Evolutionary conservation across 2,113 vertebrate genomes (phyloP).

Genomic region (Microcebus tavaratra): DNA sequence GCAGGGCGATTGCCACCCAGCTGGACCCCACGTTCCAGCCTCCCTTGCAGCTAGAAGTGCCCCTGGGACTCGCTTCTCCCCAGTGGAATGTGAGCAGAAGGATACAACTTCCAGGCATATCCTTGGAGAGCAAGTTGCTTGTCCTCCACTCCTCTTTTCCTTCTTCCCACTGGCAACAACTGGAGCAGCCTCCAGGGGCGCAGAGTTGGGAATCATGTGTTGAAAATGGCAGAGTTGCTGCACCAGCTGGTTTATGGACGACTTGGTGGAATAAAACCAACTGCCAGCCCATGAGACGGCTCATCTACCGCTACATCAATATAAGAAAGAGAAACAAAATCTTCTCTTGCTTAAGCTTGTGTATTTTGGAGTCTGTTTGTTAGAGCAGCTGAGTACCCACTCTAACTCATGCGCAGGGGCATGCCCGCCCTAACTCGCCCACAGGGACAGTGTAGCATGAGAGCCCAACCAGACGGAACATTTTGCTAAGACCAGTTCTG

Average conservation of each 20-base stretch:
- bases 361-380: not conserved
- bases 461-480: not conserved
- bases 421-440: no score
- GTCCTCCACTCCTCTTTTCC: not conserved
- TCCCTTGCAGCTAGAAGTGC: conserved; percentile 40
- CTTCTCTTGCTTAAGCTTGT: not conserved
- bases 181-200: not conserved
- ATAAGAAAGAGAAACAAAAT: not conserved
- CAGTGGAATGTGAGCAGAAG: not conserved
- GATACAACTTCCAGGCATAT: not conserved
- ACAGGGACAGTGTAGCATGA: not conserved
- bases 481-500: not conserved
- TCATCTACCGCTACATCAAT: not conserved
- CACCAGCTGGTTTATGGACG: no score
- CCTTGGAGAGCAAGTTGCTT: not conserved
- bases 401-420: no score
- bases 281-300: no score
- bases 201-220: not conserved
- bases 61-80: not conserved
- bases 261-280: not conserved
- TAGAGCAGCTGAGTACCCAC: not conserved
- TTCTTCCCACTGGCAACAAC: not conserved
- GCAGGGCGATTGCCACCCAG: not conserved
- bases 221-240: not conserved
- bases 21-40: not conserved